Conservation (phyloP, 2,113 vertebrate genomes). For the Tor tambroides region DNA sequence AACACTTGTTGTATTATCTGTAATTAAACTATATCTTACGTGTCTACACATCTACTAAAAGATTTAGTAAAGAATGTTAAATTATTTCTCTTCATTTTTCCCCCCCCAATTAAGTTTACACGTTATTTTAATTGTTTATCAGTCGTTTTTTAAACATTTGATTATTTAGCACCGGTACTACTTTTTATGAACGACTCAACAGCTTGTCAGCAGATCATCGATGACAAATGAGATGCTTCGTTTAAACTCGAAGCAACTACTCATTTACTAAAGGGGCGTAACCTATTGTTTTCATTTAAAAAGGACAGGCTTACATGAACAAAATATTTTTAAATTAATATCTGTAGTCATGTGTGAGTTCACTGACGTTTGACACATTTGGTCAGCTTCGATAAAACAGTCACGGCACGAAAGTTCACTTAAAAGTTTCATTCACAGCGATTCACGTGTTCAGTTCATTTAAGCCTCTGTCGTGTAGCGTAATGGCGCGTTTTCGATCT, state of each 20-base stretch:
- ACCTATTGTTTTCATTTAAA: too few species aligned
- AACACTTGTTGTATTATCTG: neutral
- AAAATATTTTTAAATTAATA: neutral
- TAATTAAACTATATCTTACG: neutral
- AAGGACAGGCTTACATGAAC: neutral
- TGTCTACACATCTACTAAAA: neutral
- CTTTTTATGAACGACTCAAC: too few species aligned
- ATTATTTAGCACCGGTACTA: too few species aligned
- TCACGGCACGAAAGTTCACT: neutral
- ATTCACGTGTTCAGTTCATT: neutral
- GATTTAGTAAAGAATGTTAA: too few species aligned
- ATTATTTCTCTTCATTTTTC: too few species aligned
- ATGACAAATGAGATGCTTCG: too few species aligned
- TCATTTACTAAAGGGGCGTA: neutral
- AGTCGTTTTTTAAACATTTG: too few species aligned
- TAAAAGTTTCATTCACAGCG: neutral
- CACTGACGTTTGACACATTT: too few species aligned
- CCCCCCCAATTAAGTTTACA: too few species aligned
- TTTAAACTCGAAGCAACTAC: neutral
- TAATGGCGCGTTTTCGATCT: neutral
- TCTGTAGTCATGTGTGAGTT: neutral
- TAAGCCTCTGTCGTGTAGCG: neutral
- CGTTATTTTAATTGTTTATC: too few species aligned
- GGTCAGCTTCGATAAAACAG: too few species aligned
- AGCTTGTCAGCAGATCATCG: too few species aligned